Evolutionary conservation across 2,113 vertebrate species (phyloP), one percentile per base, ranked within the genome.

Genomic region (Eudyptes chrysolophus): DNA sequence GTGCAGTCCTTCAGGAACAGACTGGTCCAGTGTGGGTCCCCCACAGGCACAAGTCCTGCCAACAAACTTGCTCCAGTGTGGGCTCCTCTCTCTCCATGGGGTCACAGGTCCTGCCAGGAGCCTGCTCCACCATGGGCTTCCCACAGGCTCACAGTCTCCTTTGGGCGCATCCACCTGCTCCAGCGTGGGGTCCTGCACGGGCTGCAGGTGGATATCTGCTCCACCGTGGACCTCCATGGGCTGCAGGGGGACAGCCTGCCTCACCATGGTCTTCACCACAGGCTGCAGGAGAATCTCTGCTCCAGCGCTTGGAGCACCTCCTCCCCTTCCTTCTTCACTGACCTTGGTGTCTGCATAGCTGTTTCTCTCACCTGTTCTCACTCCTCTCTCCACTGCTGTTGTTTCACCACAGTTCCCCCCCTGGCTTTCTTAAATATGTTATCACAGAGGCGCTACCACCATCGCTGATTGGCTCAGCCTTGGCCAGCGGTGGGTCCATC

Each of bases 401-500:
- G 52, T 49, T 24, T 22, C 6, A 21, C 48, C 21, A 12, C 10
- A 11, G 7, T 48, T 11, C 14, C 7, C 27, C 18, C 60, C 24
- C 22, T 2, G 11, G 6, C 6, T 24, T 29, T 40, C 30, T 46
- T 34, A 42, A 65, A 4, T 32, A 13, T 10, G 29, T 42, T 44
- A 8, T 25, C 29, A 3, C 38, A 57, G 22, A 57, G 71, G 29
- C 1, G 1, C 12, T 34, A 42, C 29, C 38, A 19, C 71, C 4
- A 0, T 18, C 1, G 2, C 9, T 74, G 71, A 19, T 15, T 7
- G 38, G 27, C 13, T 65, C 9, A 2, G 13, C 19, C 62, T 44
- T 32, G 13, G 40, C 29, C 29, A 7, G 40, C 1, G 0, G 62
- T 0, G 0, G 27, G 29, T 65, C 27, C 0, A 0, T 14, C 40